Evolutionary conservation across 1,140 invertebrate species (phyloP), one percentile per base, ranked within the genome.

Genomic region (Matsumurasca onukii): DNA sequence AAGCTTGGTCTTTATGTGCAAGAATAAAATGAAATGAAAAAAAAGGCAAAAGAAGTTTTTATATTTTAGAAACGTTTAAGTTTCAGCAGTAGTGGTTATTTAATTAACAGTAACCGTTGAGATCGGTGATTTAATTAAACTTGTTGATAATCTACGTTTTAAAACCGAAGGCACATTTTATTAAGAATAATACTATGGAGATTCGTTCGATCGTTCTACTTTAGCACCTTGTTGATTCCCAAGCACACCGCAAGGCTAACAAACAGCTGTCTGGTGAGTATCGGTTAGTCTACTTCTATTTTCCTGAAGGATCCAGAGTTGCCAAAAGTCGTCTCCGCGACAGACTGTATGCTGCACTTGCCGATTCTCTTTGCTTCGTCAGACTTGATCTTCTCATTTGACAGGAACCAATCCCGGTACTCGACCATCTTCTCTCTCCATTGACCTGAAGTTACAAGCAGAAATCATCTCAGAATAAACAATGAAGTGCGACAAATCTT

Each of bases 341-440:
- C 73, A 51, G 73, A 62, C 29, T 73, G 67, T 22, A 75, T 70
- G 13, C 71, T 72, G 3, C 69, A 72, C 57, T 75, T 75, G 57
- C 77, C 78, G 3, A 77, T 73, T n/a, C 80, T 76, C 57, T 79
- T 78, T 3, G 73, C 76, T 70, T 82, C 80, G 72, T 82, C 75
- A 3, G 76, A 74, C 31, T 72, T 72, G 9, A 77, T 57, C 39
- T 74, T 74, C 70, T 80, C 76, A 68, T 81, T 77, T 20, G 76
- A 73, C 27, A 79, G 51, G 52, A 81, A 80, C 80, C 81, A 82
- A 66, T 81, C 77, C 52, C 77, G 71, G 73, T 79, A 78, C n/a
- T 77, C 75, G 1, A 75, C 69, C 45, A 82, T 63, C 59, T 80
- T 81, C 57, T 78, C 65, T 9, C 71, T 66, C 80, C 80, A 82